phyloP scores from a whole-genome alignment of 2,888 invertebrate genomes.

The Rhyacophila evoluta region DNA sequence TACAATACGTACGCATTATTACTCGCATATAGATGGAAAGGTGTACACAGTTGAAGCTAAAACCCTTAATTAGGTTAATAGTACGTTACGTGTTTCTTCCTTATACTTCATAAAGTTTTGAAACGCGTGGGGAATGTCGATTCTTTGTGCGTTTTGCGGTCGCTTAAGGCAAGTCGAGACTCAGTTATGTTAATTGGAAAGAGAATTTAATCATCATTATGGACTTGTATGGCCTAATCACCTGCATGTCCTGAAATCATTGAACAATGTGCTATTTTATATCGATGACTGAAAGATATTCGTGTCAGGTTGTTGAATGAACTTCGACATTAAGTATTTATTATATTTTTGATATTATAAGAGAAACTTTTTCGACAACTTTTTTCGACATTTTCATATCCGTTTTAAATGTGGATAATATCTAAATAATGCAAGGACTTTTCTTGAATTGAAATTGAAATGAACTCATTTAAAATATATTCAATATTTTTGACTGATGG shows the following conservation, averaged over 20 bases:
- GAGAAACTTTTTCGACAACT: too few species aligned
- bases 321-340: too few species aligned
- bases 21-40: slow-evolving; percentile 36
- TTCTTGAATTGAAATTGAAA: too few species aligned
- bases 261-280: background rate
- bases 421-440: too few species aligned
- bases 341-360: too few species aligned
- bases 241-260: background rate
- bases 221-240: background rate
- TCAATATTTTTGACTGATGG: too few species aligned
- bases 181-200: slow-evolving; percentile 11
- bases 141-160: background rate
- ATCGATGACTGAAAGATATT: too few species aligned
- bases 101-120: background rate
- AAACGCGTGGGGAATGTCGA: background rate
- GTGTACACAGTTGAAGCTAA: slow-evolving; percentile 39
- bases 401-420: too few species aligned
- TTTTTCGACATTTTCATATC: too few species aligned
- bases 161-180: background rate
- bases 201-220: background rate
- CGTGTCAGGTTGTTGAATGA: too few species aligned
- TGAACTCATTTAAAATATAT: too few species aligned
- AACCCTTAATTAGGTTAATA: slow-evolving; percentile 47
- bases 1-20: too few species aligned
- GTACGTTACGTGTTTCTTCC: slow-evolving; percentile 27